These are phyloP conservation scores for Augochlora pura DNA, from an alignment of 1,140 invertebrate genomes.

Conservation along the genomic window DNA sequence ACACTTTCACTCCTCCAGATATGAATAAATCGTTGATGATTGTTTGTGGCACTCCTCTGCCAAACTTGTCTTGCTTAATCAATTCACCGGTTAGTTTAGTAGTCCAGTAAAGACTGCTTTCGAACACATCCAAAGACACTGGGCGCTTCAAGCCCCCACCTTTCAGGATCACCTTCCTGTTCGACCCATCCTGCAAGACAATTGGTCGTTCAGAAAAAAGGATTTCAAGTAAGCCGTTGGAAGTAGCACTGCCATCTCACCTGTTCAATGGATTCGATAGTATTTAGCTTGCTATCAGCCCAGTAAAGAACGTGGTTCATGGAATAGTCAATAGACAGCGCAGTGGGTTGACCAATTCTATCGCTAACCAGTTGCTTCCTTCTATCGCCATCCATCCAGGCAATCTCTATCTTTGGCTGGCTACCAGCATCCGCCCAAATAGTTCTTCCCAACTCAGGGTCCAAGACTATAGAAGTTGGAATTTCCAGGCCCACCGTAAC, in stretches of 20 bases:
- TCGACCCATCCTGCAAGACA: conserved; percentile 85
- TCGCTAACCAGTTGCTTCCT: conserved; percentile 89
- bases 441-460: conserved; percentile 91
- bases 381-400: conserved; percentile 98
- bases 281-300: conserved; percentile 96
- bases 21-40: conserved; percentile 90
- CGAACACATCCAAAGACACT: conserved; percentile 94
- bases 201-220: neutral
- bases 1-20: conserved; percentile 93
- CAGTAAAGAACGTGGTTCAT: conserved; percentile 96
- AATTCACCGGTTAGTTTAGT: conserved; percentile 92
- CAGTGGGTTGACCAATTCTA: conserved; percentile 90
- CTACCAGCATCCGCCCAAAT: conserved; percentile 95
- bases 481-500: conserved; percentile 86
- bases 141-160: conserved; percentile 90
- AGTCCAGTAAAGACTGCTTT: conserved; percentile 94
- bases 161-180: conserved; percentile 87
- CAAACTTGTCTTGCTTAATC: conserved; percentile 96
- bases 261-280: conserved; percentile 92
- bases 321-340: conserved; percentile 93
- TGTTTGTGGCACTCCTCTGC: conserved; percentile 92
- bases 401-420: conserved; percentile 91
- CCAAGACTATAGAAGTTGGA: conserved; percentile 92
- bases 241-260: neutral
- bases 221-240: neutral